These are phyloP conservation scores for Neopipo cinnamomea DNA, from an alignment of 2,113 vertebrate genomes.

Conservation along the genomic window DNA sequence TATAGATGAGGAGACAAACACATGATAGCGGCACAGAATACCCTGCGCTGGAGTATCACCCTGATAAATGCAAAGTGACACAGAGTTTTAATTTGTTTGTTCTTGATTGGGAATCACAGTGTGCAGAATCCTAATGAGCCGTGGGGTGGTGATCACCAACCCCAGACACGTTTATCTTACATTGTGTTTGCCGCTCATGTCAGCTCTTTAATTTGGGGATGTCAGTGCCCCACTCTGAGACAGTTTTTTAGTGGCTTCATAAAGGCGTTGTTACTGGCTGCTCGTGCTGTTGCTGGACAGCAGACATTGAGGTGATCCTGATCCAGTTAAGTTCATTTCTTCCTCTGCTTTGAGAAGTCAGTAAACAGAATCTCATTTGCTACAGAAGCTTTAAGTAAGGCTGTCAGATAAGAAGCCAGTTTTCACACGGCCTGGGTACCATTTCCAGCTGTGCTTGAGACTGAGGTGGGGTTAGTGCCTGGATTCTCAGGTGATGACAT, in stretches of 20 bases:
- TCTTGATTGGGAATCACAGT: slow-evolving; percentile 6
- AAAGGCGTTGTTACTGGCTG: background rate
- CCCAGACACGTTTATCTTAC: background rate
- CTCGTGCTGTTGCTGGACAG: background rate
- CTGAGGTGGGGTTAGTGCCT: background rate
- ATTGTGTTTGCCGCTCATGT: background rate
- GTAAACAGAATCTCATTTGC: background rate
- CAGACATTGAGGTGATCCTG: background rate
- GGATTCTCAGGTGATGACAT: background rate
- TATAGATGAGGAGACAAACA: background rate
- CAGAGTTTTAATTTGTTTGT: slow-evolving; percentile 22
- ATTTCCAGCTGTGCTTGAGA: background rate
- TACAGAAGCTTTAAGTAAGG: background rate
- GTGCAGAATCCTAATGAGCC: slow-evolving; percentile 28
- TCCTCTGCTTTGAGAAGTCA: background rate
- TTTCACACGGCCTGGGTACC: background rate
- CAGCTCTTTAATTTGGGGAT: background rate
- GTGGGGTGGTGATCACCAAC: background rate
- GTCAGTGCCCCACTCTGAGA: background rate
- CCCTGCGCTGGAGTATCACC: background rate
- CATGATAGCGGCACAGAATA: background rate
- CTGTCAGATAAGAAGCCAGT: background rate
- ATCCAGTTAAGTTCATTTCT: background rate
- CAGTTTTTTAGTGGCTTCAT: background rate
- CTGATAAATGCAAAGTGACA: slow-evolving; percentile 51